Conservation (phyloP, 2,888 invertebrate species). For the Lacanobia wlatinum region DNA sequence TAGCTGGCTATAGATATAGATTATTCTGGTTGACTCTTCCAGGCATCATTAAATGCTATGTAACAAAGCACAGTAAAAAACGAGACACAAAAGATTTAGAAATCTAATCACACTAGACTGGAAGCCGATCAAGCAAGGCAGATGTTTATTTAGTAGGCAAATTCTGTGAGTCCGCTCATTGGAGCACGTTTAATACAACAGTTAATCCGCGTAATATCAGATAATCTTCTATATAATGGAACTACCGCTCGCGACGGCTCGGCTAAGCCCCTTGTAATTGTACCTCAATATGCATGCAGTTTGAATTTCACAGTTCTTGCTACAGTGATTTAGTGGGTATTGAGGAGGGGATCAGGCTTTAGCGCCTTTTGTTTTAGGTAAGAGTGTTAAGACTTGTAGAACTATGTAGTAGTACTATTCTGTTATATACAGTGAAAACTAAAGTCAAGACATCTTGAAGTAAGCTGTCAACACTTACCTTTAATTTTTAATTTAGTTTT, state of each 20-base stretch:
- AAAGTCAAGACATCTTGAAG: too few relatives aligned
- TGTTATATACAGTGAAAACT: too few relatives aligned
- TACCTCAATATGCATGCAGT: conserved; percentile 63
- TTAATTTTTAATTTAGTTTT: too few relatives aligned
- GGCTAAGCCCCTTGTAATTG: conserved; percentile 64
- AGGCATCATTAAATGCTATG: too few relatives aligned
- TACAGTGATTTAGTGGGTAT: conserved; percentile 28
- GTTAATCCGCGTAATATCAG: conserved; percentile 66
- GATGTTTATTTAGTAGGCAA: conserved; percentile 50
- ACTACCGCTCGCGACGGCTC: conserved; percentile 55
- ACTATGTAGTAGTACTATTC: neutral
- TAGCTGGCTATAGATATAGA: too few relatives aligned
- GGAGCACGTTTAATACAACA: conserved; percentile 56
- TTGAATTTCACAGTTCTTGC: conserved; percentile 50
- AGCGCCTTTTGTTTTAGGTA: neutral
- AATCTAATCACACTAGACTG: neutral
- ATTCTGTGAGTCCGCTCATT: conserved; percentile 43
- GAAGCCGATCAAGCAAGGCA: neutral
- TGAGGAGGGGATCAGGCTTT: conserved; percentile 1
- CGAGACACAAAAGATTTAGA: neutral
- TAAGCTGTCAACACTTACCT: too few relatives aligned
- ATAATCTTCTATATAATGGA: conserved; percentile 67
- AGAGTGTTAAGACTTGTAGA: too few relatives aligned
- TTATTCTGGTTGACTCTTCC: too few relatives aligned
- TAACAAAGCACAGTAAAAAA: too few relatives aligned